Base-by-base conservation (phyloP, 2,888 invertebrate species). In the Drosophila crucigera region DNA sequence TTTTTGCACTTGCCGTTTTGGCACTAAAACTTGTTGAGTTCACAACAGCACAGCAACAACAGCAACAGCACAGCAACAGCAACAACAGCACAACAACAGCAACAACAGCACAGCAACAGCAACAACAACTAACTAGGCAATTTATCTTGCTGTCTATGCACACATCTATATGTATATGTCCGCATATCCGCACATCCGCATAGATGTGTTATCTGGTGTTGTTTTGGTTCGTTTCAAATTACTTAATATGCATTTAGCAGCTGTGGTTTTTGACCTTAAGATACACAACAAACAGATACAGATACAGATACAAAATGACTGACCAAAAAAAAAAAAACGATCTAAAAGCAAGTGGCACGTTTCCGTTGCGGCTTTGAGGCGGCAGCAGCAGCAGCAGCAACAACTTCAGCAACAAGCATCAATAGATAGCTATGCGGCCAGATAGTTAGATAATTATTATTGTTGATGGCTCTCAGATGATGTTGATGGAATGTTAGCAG, bases 1-100 rank as follows among this genome's bases (percentile, higher is more conserved):
- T 85, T 83, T 85, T 88, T 85, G 85, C 88, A 85, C 85, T 85
- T 88, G 89, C 85, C 85, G 81, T 78, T 85, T 69, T 54, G 61
- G 56, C 61, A 41, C 28, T 50, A 64, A 68, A 80, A 76, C 72
- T 78, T 70, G 81, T 78, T 68, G 68, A 68, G 50, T 67, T 52
- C 41, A 50, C 49, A 65, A 19, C 67, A 65, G 30, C 66, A 4
- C 35, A 35, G 11, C 33, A 31, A 10, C 47, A 25, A 1, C 41
- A 41, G 19, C 49, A 52, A 0, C 39, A 39, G 6, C 28, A 1
- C 39, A 39, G 6, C 56, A 60, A 3, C 49, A 54, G 0, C n/a
- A 41, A 4, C 28, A 19, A 1, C 49, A 65, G 25, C 25, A 25
- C 35, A 47, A 9, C 65, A 50, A 2, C 49, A 64, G 2, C 49